These are phyloP conservation scores for Tenthredo scrophulariae DNA, from an alignment of 2,888 invertebrate genomes.

Conservation along the genomic window DNA sequence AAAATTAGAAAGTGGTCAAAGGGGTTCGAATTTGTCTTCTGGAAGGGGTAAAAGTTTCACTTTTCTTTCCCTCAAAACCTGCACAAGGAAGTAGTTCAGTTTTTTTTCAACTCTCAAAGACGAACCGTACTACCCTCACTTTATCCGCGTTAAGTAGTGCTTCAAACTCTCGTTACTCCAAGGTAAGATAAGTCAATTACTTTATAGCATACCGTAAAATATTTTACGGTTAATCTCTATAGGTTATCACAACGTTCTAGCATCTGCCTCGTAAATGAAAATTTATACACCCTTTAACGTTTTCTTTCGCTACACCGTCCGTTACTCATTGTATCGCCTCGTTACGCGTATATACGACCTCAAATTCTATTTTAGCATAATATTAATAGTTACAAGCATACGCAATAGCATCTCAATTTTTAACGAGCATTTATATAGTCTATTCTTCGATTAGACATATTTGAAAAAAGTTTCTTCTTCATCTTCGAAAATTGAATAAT, in stretches of 20 bases:
- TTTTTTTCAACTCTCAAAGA: constrained; percentile 60
- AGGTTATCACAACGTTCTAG: constrained; percentile 32
- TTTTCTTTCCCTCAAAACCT: constrained; percentile 63
- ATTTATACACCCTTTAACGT: neutral
- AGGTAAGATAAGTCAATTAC: constrained; percentile 67
- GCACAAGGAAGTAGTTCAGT: constrained; percentile 58
- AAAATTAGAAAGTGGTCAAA: constrained; percentile 70
- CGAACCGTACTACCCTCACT: constrained; percentile 45
- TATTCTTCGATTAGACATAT: neutral
- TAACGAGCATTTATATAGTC: neutral
- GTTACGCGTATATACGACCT: neutral
- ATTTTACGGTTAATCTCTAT: constrained; percentile 54
- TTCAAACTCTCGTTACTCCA: constrained; percentile 28
- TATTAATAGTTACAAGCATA: neutral
- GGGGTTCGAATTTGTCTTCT: constrained; percentile 63
- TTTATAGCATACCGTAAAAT: constrained; percentile 68
- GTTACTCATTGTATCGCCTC: constrained; percentile 5
- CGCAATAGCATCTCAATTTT: neutral
- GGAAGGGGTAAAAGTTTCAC: constrained; percentile 71
- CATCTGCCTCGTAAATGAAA: constrained; percentile 21
- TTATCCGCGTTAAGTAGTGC: neutral
- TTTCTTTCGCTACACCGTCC: neutral
- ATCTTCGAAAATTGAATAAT: neutral
- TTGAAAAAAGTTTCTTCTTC: neutral
- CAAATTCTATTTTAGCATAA: neutral